Base-by-base conservation (phyloP, 2,797 vertebrate genomes). In the Diceros bicornis region DNA sequence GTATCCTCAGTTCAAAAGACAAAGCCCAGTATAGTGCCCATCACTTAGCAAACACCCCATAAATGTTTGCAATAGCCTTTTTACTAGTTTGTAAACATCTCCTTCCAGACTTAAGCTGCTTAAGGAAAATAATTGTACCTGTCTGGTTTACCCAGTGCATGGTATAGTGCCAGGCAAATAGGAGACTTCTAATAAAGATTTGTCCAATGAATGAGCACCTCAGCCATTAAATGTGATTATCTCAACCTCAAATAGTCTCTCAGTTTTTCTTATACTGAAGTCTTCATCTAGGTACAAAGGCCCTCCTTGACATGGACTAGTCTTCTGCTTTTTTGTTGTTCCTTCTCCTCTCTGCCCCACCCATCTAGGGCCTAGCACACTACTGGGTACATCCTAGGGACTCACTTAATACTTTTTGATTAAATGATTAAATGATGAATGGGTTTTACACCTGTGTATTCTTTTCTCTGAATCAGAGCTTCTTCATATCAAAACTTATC, bases 1-100 rank as follows among this genome's bases (percentile, higher is more conserved):
- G 52, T 47, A 91, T 6, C 32, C 57, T 94, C 47, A 66, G 23
- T 74, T 95, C 86, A 96, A 85, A 96, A 93, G 66, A 71, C 23
- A 96, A 94, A 97, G 17, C 34, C 27, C 72, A 57, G 1, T 32
- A 50, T 21, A 79, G n/a, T 62, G 32, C 23, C 52, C 32, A 74
- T 57, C 52, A 74, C 10, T 86, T 79, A 79, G 21, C 37, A 94
- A 95, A 94, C 27, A 87, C 27, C 18, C 21, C 34, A n/a, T 41
- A 90, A 93, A 93, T 55, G 21, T 88, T 57, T 84, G 10, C 47
- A 62, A 16, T 47, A 18, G n/a, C 2, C 44, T 93, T 95, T 89
- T 88, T 41, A 86, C 47, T 85, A 75, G 14, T 59, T 96, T 87
- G 20, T 55, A 94, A 75, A 72, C 13, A 88, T 87, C 29, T 85